Base-by-base conservation (phyloP, 1,140 invertebrate genomes). In the Drepana arcuata region DNA sequence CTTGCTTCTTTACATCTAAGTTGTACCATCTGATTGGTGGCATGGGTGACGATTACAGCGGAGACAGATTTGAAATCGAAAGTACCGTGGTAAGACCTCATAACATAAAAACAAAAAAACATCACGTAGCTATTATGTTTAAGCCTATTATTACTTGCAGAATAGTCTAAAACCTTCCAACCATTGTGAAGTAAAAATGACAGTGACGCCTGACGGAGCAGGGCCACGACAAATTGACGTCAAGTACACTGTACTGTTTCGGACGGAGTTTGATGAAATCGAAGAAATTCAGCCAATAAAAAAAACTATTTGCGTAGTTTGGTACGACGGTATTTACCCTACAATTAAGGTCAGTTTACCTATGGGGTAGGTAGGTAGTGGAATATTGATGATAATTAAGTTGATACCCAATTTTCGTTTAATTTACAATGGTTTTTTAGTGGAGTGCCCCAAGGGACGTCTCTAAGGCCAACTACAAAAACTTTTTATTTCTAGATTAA, bases 301-400 rank as follows among this genome's bases (percentile, higher is more conserved):
- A 2, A 81, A 71, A 30, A 71, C 49, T 2, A 72, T 83, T 47
- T 78, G 66, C 28, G 62, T 36, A n/a, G 40, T 83, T 21, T 79
- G 70, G 69, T 83, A 78, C 16, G 79, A 83, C 36, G 79, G 74
- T 1, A 74, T 81, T 34, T 77, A 78, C 42, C 77, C 79, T 9
- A 81, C 67, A 0, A 44, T 81, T 4, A 74, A 79, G 69, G 79
- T 83, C 37, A 31, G 30, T 7, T 14, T 11, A 27, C n/a, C n/a
- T n/a, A n/a, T n/a, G n/a, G n/a, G n/a, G n/a, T 21, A 21, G 18
- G 18, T 21, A 21, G 18, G 18, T 9, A 21, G 4, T 21, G n/a
- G n/a, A n/a, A n/a, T n/a, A n/a, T n/a, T n/a, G n/a, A n/a, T n/a
- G n/a, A n/a, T n/a, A n/a, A n/a, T n/a, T n/a, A n/a, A n/a, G n/a